Conservation (phyloP, 1,140 invertebrate genomes). For the Micrasema minimum region DNA sequence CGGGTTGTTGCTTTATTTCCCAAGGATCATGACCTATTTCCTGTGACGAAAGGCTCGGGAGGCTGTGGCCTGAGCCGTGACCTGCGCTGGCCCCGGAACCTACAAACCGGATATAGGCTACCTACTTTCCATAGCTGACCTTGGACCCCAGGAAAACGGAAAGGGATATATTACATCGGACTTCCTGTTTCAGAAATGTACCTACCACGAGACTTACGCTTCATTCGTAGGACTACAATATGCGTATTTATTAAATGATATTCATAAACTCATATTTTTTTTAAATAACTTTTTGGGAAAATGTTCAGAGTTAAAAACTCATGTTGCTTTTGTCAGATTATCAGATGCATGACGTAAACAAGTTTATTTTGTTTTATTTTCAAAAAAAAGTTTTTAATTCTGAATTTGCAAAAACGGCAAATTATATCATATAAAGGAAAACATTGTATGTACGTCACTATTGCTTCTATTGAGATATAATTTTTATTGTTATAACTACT, state of each 20-base stretch:
- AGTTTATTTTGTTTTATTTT: no score
- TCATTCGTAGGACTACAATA: neutral
- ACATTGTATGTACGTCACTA: no score
- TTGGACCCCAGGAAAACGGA: neutral
- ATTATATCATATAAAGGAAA: no score
- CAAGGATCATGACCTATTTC: slow-evolving; percentile 18
- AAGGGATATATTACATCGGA: neutral
- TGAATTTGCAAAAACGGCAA: no score
- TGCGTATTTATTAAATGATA: neutral
- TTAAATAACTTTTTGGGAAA: no score
- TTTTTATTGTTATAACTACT: no score
- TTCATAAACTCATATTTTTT: no score
- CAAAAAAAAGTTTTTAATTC: no score
- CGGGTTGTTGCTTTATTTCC: neutral
- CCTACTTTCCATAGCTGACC: neutral
- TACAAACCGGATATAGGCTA: neutral
- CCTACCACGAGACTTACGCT: neutral
- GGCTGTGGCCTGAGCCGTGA: slow-evolving; percentile 6
- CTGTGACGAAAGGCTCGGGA: slow-evolving; percentile 7
- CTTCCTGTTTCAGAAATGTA: neutral
- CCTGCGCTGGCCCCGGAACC: neutral
- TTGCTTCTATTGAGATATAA: no score
- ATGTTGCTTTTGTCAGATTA: no score
- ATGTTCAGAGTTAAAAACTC: no score
- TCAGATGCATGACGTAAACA: no score